Evolutionary conservation across 2,888 invertebrate genomes (phyloP), one percentile per base, ranked within the genome.

Genomic region (Itoplectis maculator): DNA sequence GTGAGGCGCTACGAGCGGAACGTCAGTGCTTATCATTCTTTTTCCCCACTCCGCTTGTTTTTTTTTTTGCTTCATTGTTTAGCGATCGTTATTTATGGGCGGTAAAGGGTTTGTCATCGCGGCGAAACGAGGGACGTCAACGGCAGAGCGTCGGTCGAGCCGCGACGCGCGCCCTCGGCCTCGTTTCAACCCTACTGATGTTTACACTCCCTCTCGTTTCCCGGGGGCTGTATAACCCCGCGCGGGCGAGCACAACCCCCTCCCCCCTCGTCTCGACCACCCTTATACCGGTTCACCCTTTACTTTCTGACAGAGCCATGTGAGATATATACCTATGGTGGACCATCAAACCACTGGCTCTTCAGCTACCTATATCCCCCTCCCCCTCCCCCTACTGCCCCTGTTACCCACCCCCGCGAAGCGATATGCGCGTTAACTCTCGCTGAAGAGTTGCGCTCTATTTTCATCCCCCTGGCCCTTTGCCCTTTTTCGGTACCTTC

Each of bases 61-160:
- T 59, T 59, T 72, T 61, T 78, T 74, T 54, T 49, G 42, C 74
- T 79, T 66, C 74, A 82, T 79, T 82, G 79, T 82, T 82, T 66
- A 70, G 74, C 49, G 69, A 75, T 79, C 82, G 79, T 82, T 82
- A 82, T 82, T 75, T 82, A 82, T 70, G 79, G 65, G 74, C 65
- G 80, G 65, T 79, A 75, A 79, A 65, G 79, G 70, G 79, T 77
- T 77, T 73, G 81, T 77, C 81, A 77, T 73, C 61, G 70, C 29
- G 56, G 68, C 56, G 59, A 68, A 56, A 78, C 49, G 73, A 42
- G 65, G n/a, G 35, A 45, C 54, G 76, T 59, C 66, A 45, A 65
- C 40, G 56, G 35, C 75, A 56, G 20, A 20, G 5, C 66, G 51
- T 20, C 20, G 18, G n/a, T 29, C 29, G 29, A 2, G 29, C 29